Conservation (phyloP, 2,113 vertebrate genomes). For the Scatophagus argus region DNA sequence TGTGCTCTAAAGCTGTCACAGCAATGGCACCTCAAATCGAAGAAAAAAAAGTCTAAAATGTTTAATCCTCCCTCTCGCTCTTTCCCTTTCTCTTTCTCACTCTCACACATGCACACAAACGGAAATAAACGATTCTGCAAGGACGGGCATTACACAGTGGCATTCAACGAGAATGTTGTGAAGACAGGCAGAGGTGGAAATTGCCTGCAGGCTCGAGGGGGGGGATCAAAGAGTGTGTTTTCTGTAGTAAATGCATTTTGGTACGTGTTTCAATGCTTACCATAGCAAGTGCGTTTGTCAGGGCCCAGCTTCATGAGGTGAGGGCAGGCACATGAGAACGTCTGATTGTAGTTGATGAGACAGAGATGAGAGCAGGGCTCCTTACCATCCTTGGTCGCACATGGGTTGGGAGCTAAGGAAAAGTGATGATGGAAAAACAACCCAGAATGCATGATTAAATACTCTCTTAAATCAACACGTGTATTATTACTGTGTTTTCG, state of each 20-base stretch:
- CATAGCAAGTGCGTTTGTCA: conserved; percentile 93
- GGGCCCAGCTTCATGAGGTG: conserved; percentile 95
- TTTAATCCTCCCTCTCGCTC: conserved; percentile 33
- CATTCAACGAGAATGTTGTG: conserved; percentile 13
- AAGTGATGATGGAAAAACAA: background rate
- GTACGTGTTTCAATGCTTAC: conserved; percentile 73
- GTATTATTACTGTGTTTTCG: background rate
- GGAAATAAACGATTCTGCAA: conserved; percentile 28
- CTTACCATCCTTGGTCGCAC: conserved; percentile 90
- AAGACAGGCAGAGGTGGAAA: conserved; percentile 21
- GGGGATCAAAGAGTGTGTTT: background rate
- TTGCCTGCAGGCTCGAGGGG: background rate
- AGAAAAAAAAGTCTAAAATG: conserved; percentile 41
- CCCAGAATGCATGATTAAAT: background rate
- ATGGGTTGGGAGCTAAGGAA: conserved; percentile 91
- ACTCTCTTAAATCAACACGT: background rate
- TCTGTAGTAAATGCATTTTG: background rate
- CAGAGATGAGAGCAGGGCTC: conserved; percentile 96
- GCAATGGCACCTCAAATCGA: conserved; percentile 34
- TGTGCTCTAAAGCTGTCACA: conserved; percentile 52
- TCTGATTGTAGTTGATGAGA: conserved; percentile 96
- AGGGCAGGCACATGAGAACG: conserved; percentile 93
- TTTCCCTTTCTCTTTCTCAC: background rate
- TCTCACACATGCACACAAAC: background rate
- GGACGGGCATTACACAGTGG: conserved; percentile 39